Evolutionary conservation across 64 coral and sea anemone genomes (phyloP).

Genomic region (Pocillopora damicornis): DNA sequence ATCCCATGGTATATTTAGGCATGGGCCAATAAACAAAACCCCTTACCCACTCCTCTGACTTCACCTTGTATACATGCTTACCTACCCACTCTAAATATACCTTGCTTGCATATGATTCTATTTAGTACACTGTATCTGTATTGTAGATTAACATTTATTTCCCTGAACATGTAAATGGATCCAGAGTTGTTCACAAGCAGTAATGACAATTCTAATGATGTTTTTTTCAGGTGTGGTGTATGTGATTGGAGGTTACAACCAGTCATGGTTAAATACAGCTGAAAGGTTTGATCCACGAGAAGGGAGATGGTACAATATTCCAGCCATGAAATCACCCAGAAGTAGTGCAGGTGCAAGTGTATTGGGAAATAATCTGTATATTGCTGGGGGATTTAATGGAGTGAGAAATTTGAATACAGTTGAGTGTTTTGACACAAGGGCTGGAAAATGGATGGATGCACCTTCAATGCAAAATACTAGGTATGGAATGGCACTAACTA

Average conservation of each 20-base stretch:
- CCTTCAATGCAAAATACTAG: constrained; percentile 61
- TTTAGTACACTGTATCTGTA: too few species aligned
- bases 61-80: too few species aligned
- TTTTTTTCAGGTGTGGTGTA: constrained; percentile 59
- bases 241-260: constrained; percentile 70
- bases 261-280: constrained; percentile 55
- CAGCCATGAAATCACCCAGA: constrained; percentile 48
- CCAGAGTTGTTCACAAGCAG: too few species aligned
- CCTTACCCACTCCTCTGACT: too few species aligned
- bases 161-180: too few species aligned
- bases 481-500: constrained; percentile 70
- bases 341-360: constrained; percentile 64
- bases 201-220: background rate
- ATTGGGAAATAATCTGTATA: constrained; percentile 44
- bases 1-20: too few species aligned
- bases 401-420: constrained; percentile 67
- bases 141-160: too few species aligned
- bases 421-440: constrained; percentile 52
- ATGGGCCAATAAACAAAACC: too few species aligned
- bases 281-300: constrained; percentile 84
- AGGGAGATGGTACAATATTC: constrained; percentile 53
- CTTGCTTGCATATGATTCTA: too few species aligned
- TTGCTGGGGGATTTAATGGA: constrained; percentile 76
- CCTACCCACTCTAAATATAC: too few species aligned
- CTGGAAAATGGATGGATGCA: constrained; percentile 53